A percentile compares a stretch with the other conserved stretches of the same genome.
phyloP scores from a whole-genome alignment of 2,113 vertebrate genomes.

The Micronycteris hirsuta region DNA sequence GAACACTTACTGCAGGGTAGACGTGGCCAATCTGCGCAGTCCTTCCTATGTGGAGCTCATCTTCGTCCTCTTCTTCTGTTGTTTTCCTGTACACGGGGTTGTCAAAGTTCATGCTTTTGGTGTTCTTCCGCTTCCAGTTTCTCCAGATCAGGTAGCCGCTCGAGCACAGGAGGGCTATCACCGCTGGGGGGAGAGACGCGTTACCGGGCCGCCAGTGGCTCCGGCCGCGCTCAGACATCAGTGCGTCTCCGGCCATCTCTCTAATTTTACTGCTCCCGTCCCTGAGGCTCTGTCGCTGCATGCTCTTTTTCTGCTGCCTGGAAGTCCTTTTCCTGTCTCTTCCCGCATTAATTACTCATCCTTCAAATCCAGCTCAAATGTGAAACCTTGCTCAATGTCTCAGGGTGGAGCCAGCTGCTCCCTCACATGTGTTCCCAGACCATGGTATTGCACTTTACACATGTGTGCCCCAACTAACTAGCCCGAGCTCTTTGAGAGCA shows the following conservation, averaged over 20 bases:
- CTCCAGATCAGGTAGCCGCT: constrained; percentile 98
- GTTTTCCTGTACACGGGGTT: constrained; percentile 99
- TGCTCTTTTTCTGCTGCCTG: background rate
- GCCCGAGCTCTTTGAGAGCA: background rate
- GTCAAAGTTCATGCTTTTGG: constrained; percentile 99
- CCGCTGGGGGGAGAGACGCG: constrained; percentile 79
- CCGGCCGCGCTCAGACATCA: constrained; percentile 71
- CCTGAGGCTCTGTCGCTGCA: background rate
- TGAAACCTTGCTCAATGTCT: background rate
- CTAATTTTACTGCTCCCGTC: background rate
- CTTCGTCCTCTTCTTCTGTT: constrained; percentile 94
- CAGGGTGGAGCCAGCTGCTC: background rate
- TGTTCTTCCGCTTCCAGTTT: constrained; percentile 98
- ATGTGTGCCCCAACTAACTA: background rate
- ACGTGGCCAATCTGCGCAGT: constrained; percentile 95
- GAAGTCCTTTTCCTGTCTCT: background rate
- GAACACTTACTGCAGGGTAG: constrained; percentile 95
- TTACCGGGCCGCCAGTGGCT: background rate
- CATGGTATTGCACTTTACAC: background rate
- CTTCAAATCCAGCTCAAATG: background rate
- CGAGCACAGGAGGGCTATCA: constrained; percentile 91
- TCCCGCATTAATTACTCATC: background rate
- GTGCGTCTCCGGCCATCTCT: background rate
- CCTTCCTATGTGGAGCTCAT: constrained; percentile 96
- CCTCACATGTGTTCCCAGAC: background rate